Evolutionary conservation across 2,113 vertebrate genomes (phyloP), one percentile per base, ranked within the genome.

Genomic region (Delphinapterus leucas): DNA sequence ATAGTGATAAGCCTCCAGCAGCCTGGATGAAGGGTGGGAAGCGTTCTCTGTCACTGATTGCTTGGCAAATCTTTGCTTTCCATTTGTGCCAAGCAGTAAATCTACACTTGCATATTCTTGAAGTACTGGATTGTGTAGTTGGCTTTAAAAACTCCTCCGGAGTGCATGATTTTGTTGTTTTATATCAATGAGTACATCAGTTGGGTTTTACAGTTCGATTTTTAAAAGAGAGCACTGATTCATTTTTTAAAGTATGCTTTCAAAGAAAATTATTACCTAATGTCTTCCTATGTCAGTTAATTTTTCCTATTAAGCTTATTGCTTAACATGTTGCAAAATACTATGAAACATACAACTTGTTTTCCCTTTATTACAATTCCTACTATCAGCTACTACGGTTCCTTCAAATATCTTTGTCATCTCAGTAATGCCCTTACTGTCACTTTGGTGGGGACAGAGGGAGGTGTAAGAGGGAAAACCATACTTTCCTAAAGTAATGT

Each of bases 231-330:
- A 94, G 20, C 10, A 47, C 8, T 13, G 38, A 47, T 61, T 94
- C 23, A 67, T 73, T 93, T 87, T 87, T 87, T 77, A 55, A 89
- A 82, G 41, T n/a, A 88, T 44, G 36, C 25, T 95, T 83, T 84
- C 81, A n/a, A 90, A 55, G 60, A 44, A 85, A 96, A 86, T 49
- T 41, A 60, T 65, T 71, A 90, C 77, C 49, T 76, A 47, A 8
- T 65, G 36, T 96, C 68, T 87, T 92, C 28, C 17, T 33, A 41
- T 17, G 9, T 33, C 91, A 85, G 33, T 73, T 79, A 73, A 76
- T 67, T 94, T 71, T 87, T 83, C 53, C 33, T 55, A 80, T 79
- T 53, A 76, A 71, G 53, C 25, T 38, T 74, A 77, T 87, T 87
- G 71, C 8, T 61, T 41, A 88, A 63, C 1, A n/a, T 28, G 63